A percentile compares a stretch with the other conserved stretches of the same genome.
Conservation (phyloP, 2,888 invertebrate genomes). For the Cephus sareptanus region DNA sequence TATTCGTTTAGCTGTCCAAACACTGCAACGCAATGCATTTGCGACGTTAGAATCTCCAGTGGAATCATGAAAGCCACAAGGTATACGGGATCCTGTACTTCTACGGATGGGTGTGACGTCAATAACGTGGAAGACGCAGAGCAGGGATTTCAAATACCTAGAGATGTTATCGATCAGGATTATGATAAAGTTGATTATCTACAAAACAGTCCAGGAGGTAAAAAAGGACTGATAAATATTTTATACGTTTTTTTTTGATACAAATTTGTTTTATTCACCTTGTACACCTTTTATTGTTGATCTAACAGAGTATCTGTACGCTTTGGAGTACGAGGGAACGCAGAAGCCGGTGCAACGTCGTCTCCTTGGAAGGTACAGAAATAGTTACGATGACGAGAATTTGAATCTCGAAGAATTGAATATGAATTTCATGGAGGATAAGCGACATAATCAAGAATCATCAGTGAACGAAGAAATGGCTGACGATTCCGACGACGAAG, state of each 20-base stretch:
- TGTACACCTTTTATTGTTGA: too few species aligned
- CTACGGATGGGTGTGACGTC: conserved; percentile 15
- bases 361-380: background rate
- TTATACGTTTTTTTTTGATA: background rate
- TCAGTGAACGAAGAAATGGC: conserved; percentile 11
- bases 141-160: background rate
- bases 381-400: background rate
- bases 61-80: conserved; percentile 33
- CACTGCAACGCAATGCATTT: conserved; percentile 46
- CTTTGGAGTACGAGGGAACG: background rate
- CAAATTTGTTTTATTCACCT: background rate
- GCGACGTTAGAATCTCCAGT: conserved; percentile 33
- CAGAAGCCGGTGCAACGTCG: conserved; percentile 3
- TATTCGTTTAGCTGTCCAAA: conserved; percentile 49
- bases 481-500: conserved; percentile 18
- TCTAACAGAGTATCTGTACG: background rate
- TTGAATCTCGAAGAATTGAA: background rate
- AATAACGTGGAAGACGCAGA: conserved; percentile 10
- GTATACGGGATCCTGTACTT: conserved; percentile 35
- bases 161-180: background rate
- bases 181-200: background rate
- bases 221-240: background rate
- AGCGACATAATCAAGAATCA: conserved; percentile 8
- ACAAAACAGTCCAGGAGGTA: background rate
- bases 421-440: conserved; percentile 1